Conservation (phyloP, 2,113 vertebrate species). For the Vimba vimba region DNA sequence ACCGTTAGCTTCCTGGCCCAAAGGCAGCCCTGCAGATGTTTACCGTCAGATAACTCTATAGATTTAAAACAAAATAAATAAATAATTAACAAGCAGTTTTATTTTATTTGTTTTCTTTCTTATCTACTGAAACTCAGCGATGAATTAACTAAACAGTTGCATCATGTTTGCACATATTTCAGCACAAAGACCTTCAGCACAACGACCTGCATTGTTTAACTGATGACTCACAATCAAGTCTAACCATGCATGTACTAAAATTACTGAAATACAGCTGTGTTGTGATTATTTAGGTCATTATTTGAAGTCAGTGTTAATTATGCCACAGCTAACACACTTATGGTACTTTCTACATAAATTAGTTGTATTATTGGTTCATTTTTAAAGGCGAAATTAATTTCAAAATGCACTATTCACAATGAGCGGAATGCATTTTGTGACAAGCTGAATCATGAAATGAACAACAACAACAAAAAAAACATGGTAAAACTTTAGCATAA, state of each 20-base stretch:
- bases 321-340: not conserved
- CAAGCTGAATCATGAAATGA: not conserved
- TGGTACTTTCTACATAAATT: not conserved
- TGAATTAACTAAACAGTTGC: not conserved
- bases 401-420: not conserved
- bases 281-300: not conserved
- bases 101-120: not conserved
- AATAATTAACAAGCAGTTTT: not conserved
- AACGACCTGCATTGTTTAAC: not conserved
- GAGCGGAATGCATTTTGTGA: not conserved
- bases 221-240: not conserved
- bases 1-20: not conserved
- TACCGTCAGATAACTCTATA: not conserved
- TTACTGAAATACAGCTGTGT: not conserved
- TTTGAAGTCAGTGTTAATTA: not conserved
- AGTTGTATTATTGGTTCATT: not conserved
- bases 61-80: not conserved
- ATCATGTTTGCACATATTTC: not conserved
- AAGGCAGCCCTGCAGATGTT: conserved; percentile 39
- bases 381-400: not conserved
- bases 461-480: not conserved
- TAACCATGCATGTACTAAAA: not conserved
- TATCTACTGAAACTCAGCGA: not conserved
- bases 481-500: too few relatives aligned
- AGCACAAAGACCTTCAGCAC: not conserved